phyloP scores from a whole-genome alignment of 2,797 vertebrate species.

The Onychomys torridus region DNA sequence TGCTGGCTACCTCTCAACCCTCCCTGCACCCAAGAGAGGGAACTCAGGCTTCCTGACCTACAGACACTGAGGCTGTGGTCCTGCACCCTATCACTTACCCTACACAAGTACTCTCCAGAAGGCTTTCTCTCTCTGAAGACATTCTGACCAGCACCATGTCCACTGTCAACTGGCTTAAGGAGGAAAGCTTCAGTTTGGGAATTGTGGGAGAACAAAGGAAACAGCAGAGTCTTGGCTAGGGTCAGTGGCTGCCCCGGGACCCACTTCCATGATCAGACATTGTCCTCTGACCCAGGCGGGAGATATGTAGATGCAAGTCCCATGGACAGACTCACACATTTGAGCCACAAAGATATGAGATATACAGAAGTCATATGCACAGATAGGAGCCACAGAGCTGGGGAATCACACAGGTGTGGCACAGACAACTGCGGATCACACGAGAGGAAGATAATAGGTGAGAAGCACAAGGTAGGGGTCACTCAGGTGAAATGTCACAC shows the following conservation, averaged over 20 bases:
- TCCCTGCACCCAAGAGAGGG: too few relatives aligned
- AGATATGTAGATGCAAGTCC: too few relatives aligned
- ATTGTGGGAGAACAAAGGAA: not conserved
- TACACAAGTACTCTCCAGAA: not conserved
- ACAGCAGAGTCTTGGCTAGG: too few relatives aligned
- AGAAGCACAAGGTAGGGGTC: not conserved
- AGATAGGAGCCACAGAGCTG: not conserved
- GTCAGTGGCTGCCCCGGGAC: not conserved
- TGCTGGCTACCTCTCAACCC: not conserved
- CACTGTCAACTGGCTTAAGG: not conserved
- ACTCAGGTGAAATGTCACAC: not conserved
- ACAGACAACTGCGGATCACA: not conserved
- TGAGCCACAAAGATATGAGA: not conserved
- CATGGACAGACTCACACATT: not conserved
- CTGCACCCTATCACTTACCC: not conserved
- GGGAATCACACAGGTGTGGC: not conserved
- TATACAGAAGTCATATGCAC: not conserved
- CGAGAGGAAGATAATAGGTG: not conserved
- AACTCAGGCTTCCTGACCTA: not conserved
- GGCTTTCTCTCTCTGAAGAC: not conserved
- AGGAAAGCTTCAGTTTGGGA: not conserved
- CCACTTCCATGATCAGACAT: too few relatives aligned
- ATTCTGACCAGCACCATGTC: not conserved
- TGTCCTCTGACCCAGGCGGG: not conserved
- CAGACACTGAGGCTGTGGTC: too few relatives aligned